Conservation (phyloP, 1,140 invertebrate genomes). For the Zaprionus ornatus region DNA sequence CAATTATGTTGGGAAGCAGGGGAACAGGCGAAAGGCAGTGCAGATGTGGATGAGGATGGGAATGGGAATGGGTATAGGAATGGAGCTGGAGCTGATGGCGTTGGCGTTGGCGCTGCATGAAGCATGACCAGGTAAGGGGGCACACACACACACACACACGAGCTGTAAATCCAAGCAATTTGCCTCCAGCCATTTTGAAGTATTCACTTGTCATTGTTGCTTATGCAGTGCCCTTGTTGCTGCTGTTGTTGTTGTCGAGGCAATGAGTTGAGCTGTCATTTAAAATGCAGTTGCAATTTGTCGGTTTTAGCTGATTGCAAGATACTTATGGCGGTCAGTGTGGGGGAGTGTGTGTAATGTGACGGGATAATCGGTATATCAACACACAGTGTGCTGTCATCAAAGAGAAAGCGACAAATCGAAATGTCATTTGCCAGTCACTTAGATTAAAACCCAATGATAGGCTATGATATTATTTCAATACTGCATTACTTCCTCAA, state of each 20-base stretch:
- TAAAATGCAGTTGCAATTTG: slow-evolving; percentile 49
- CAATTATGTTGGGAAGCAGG: slow-evolving; percentile 9
- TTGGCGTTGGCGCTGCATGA: not conserved
- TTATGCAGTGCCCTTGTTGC: slow-evolving; percentile 12
- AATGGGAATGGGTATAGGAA: too few relatives aligned
- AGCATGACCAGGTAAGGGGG: not conserved
- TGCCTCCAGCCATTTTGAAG: slow-evolving; percentile 34
- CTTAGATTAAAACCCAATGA: not conserved
- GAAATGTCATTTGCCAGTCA: not conserved
- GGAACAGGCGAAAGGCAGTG: not conserved
- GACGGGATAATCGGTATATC: slow-evolving; percentile 22
- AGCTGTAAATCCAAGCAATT: slow-evolving; percentile 62
- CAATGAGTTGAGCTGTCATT: slow-evolving; percentile 34
- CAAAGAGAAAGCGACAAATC: slow-evolving; percentile 1
- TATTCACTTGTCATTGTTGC: slow-evolving; percentile 16
- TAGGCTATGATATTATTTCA: not conserved
- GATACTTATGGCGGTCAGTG: not conserved
- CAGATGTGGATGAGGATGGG: too few relatives aligned
- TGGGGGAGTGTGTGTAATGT: slow-evolving; percentile 6
- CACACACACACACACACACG: not conserved
- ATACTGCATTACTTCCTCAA: too few relatives aligned
- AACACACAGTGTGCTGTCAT: slow-evolving; percentile 4
- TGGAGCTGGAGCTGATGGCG: too few relatives aligned
- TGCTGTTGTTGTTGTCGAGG: slow-evolving; percentile 19
- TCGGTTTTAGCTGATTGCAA: slow-evolving; percentile 32